phyloP scores from a whole-genome alignment of 2,888 invertebrate species.

The Pedicia rivosa region DNA sequence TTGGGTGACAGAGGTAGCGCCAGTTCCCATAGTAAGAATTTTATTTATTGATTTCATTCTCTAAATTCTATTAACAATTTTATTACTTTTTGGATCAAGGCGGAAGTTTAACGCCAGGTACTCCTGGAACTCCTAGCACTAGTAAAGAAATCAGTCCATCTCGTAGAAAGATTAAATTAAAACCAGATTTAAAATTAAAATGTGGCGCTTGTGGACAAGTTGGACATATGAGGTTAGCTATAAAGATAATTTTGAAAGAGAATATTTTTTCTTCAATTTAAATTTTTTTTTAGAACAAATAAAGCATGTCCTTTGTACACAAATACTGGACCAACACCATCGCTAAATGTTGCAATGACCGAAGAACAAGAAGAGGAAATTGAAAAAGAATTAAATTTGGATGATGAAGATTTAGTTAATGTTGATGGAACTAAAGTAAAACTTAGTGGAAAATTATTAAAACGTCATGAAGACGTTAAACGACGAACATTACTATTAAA shows the following conservation, averaged over 20 bases:
- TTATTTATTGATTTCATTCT: neutral
- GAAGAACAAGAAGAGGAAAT: conserved; percentile 78
- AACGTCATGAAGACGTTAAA: conserved; percentile 77
- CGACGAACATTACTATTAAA: conserved; percentile 60
- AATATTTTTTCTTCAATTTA: neutral
- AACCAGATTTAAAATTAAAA: conserved; percentile 79
- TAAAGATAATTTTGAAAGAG: neutral
- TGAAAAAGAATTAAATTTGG: conserved; percentile 55
- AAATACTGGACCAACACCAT: conserved; percentile 40
- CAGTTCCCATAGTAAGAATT: conserved; percentile 15
- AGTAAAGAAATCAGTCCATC: conserved; percentile 42
- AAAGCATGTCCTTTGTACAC: conserved; percentile 94
- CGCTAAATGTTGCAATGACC: conserved; percentile 52
- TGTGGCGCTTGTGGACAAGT: conserved; percentile 90
- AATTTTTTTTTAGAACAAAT: conserved; percentile 54
- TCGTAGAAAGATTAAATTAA: conserved; percentile 68
- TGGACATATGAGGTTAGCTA: conserved; percentile 24
- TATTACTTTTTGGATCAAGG: neutral
- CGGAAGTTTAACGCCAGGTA: conserved; percentile 12
- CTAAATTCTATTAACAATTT: neutral
- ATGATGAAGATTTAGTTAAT: conserved; percentile 76
- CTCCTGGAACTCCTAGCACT: conserved; percentile 18
- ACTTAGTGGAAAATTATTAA: conserved; percentile 71
- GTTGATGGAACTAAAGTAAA: conserved; percentile 92
- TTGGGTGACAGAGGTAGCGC: conserved; percentile 27